phyloP scores from a whole-genome alignment of 64 coral and sea anemone genomes.

The Catalaphyllia jardinei region DNA sequence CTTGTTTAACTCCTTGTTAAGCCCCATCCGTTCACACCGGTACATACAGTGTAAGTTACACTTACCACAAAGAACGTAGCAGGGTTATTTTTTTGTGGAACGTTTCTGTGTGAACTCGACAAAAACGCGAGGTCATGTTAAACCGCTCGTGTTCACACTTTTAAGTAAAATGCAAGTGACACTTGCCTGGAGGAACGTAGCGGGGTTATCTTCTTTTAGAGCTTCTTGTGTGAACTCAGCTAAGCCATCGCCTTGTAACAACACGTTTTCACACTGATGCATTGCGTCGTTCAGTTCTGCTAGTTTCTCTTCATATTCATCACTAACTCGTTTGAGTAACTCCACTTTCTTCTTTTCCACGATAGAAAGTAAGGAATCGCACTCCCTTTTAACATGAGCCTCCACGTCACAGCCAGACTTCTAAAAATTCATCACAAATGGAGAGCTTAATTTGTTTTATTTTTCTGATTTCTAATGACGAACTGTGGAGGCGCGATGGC shows the following conservation, averaged over 20 bases:
- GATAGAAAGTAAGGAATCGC: slow-evolving; percentile 71
- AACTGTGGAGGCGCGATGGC: too few species aligned
- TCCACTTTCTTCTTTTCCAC: slow-evolving; percentile 86
- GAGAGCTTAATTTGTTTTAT: background rate
- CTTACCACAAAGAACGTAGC: too few species aligned
- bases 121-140: too few species aligned
- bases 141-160: too few species aligned
- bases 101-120: too few species aligned
- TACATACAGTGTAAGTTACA: background rate
- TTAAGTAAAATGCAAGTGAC: too few species aligned
- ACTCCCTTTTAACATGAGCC: slow-evolving; percentile 86
- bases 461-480: too few species aligned
- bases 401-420: slow-evolving; percentile 90
- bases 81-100: too few species aligned
- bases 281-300: slow-evolving; percentile 69
- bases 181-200: slow-evolving; percentile 84
- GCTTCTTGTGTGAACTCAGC: slow-evolving; percentile 88
- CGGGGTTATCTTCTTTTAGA: slow-evolving; percentile 73
- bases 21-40: too few species aligned
- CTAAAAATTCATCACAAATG: background rate
- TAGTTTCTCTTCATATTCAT: slow-evolving; percentile 86
- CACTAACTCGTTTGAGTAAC: slow-evolving; percentile 60
- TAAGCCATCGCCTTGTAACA: slow-evolving; percentile 69
- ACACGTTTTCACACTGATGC: slow-evolving; percentile 62
- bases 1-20: too few species aligned